Evolutionary conservation across 2,113 vertebrate genomes (phyloP), one percentile per base, ranked within the genome.

Genomic region (Morone chrysops): DNA sequence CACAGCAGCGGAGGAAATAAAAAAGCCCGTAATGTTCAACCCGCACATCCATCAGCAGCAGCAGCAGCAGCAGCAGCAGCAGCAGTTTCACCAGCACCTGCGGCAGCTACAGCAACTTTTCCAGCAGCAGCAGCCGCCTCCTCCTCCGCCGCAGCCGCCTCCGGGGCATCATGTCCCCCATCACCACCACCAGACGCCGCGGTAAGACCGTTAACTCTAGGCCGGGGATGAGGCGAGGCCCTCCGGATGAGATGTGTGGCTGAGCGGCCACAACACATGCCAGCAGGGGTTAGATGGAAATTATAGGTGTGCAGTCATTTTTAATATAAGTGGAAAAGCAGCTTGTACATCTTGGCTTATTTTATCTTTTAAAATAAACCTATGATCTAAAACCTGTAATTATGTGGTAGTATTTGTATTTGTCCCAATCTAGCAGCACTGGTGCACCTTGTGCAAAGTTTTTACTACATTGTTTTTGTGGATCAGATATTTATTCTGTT

Each of bases 61-160:
- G 8, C 94, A 95, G 36, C 94, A 94, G 11, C 94, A 95, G 22
- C 94, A 94, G 9, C 96, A 96, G 54, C 97, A 97, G 89, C 96
- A 96, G 70, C 96, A 97, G 89, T 96, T 97, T 74, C 95, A 98
- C 62, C 96, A 97, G 67, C 96, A 97, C 68, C 95, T 96, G 79
- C 96, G 96, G 74, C 97, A 97, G 89, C 95, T 97, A 20, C 96
- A 97, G 13, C 97, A 97, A 83, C 96, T 96, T 88, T 93, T 96
- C 80, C 95, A 96, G 8, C 96, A 97, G 8, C 96, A 97, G 85
- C 94, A 91, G 84, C 93, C 89, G 4, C 94, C 92, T 0, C 91
- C 92, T 47, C 92, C 94, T 1, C 92, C 91, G 0, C 91, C 93
- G 0, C 95, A 93, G 89, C 95, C 93, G 9, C 87, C 96, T 0